Evolutionary conservation across 1,140 invertebrate genomes (phyloP).

Genomic region (Piezodorus guildinii): DNA sequence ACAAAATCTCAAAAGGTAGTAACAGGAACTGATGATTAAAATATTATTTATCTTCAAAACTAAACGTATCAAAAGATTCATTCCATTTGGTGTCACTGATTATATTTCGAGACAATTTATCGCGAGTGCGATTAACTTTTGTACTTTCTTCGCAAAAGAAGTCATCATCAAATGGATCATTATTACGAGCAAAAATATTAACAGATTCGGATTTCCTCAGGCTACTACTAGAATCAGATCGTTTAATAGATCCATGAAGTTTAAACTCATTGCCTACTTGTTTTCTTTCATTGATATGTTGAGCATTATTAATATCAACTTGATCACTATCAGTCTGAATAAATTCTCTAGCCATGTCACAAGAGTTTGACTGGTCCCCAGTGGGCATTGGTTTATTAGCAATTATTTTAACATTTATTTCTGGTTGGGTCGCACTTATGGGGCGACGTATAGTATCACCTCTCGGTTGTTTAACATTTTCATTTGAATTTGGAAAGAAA

Average conservation of each 20-base stretch:
- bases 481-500: slow-evolving; percentile 13
- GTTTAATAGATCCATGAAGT: slow-evolving; percentile 28
- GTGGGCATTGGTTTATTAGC: neutral
- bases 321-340: slow-evolving; percentile 19
- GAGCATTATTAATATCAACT: slow-evolving; percentile 17
- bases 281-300: slow-evolving; percentile 17
- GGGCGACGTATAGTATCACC: slow-evolving; percentile 8
- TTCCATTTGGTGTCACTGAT: slow-evolving; percentile 30
- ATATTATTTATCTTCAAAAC: slow-evolving; percentile 35
- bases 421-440: slow-evolving; percentile 19
- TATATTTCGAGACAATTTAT: slow-evolving; percentile 32
- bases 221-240: slow-evolving; percentile 35
- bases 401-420: neutral
- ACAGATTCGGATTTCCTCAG: slow-evolving; percentile 67
- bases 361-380: neutral
- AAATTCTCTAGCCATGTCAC: neutral
- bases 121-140: slow-evolving; percentile 32
- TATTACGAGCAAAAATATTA: slow-evolving; percentile 68
- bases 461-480: neutral
- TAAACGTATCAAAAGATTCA: slow-evolving; percentile 32
- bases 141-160: slow-evolving; percentile 51
- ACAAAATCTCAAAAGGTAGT: neutral
- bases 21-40: slow-evolving; percentile 24
- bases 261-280: slow-evolving; percentile 21
- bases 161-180: slow-evolving; percentile 75